A percentile compares a stretch with the other conserved stretches of the same genome.
These are phyloP conservation scores for Labeo rohita DNA, from an alignment of 2,113 vertebrate species.

Conservation along the genomic window DNA sequence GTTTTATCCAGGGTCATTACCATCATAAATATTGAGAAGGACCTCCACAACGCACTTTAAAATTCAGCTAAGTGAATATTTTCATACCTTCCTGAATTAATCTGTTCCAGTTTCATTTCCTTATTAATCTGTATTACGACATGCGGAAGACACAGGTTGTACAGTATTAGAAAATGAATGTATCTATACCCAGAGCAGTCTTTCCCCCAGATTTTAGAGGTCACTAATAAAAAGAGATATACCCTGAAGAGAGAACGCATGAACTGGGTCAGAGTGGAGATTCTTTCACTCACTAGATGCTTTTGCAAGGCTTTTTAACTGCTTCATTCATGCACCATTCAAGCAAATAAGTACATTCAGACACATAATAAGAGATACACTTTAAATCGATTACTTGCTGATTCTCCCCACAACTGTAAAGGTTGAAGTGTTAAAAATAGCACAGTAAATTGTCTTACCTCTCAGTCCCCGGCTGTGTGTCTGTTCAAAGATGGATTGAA, in stretches of 20 bases:
- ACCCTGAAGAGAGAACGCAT: constrained; percentile 45
- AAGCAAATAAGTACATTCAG: constrained; percentile 3
- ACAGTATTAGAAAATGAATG: neutral
- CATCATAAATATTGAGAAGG: neutral
- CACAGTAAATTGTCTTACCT: neutral
- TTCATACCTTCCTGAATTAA: neutral
- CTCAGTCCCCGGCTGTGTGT: neutral
- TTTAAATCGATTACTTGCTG: neutral
- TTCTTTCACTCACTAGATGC: constrained; percentile 25
- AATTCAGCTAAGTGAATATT: neutral
- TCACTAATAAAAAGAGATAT: constrained; percentile 55
- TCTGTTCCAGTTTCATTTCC: constrained; percentile 13
- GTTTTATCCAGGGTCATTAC: neutral
- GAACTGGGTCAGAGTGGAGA: constrained; percentile 53
- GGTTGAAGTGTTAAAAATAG: constrained; percentile 21
- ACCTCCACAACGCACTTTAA: neutral
- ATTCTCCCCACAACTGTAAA: neutral
- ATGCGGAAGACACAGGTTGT: constrained; percentile 2
- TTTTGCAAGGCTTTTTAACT: constrained; percentile 34
- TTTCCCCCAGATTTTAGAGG: constrained; percentile 48
- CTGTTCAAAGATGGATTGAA: neutral
- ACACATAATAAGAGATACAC: neutral
- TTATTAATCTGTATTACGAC: neutral
- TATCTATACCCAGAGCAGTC: constrained; percentile 46
- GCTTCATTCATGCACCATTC: constrained; percentile 25